Conservation (phyloP, 2,888 invertebrate genomes). For the Athrips mouffetella region DNA sequence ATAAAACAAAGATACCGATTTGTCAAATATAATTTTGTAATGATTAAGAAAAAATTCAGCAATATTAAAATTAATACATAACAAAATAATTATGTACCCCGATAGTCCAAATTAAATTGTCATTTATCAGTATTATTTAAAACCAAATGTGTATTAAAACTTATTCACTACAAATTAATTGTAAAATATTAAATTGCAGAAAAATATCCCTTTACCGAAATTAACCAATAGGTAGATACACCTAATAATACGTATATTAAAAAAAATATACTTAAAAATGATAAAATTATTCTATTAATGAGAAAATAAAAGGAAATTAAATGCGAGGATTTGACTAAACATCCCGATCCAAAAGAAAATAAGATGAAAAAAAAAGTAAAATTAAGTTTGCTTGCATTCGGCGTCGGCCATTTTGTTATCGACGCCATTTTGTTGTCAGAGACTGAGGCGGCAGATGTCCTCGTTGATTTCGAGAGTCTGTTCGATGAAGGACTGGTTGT, state of each 20-base stretch:
- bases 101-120: conserved; percentile 21
- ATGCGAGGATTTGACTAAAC: background rate
- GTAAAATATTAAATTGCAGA: conserved; percentile 24
- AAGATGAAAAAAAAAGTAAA: background rate
- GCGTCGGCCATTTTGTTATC: conserved; percentile 40
- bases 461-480: conserved; percentile 89
- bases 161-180: conserved; percentile 33
- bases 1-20: conserved; percentile 13
- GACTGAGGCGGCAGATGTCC: conserved; percentile 87
- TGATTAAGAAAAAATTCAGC: conserved; percentile 25
- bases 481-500: conserved; percentile 84
- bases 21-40: conserved; percentile 31
- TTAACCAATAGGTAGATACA: no score
- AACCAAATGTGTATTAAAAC: conserved; percentile 26
- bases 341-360: background rate
- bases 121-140: conserved; percentile 28
- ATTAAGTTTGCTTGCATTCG: conserved; percentile 15
- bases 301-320: background rate
- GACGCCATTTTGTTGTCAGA: conserved; percentile 57
- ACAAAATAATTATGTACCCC: conserved; percentile 11
- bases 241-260: conserved; percentile 10
- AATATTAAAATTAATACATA: conserved; percentile 18
- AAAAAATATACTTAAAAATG: conserved; percentile 9
- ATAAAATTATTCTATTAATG: background rate
- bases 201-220: conserved; percentile 8